Percentiles rank a stretch among this genome's conserved stretches.
These are phyloP conservation scores for Epinotia bilunana DNA, from an alignment of 2,888 invertebrate species.

Conservation along the genomic window DNA sequence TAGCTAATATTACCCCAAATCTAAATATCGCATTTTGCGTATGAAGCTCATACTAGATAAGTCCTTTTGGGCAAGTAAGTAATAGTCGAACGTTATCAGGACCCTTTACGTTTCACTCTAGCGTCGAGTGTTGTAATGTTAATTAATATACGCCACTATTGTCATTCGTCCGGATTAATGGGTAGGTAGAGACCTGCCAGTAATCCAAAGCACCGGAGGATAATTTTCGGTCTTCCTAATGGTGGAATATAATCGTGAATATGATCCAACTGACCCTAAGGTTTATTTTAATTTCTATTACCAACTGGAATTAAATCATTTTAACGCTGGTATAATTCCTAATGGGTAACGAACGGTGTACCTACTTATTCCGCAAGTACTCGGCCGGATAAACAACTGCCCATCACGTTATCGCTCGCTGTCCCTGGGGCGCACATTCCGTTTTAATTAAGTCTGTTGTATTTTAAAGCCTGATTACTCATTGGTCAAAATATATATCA, in stretches of 20 bases:
- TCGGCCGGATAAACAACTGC: conserved; percentile 30
- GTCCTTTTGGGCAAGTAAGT: neutral
- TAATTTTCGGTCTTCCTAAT: neutral
- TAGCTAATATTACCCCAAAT: conserved; percentile 2
- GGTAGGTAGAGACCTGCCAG: neutral
- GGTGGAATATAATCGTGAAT: conserved; percentile 15
- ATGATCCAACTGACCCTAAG: neutral
- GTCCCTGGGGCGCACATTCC: conserved; percentile 40
- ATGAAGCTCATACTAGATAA: conserved; percentile 1
- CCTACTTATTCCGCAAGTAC: conserved; percentile 29
- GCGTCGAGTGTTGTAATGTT: conserved; percentile 37
- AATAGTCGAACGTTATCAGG: conserved; percentile 35
- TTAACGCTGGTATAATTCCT: conserved; percentile 19
- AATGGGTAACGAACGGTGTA: conserved; percentile 22
- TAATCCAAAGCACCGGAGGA: conserved; percentile 11
- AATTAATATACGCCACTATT: conserved; percentile 38
- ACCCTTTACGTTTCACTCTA: conserved; percentile 36
- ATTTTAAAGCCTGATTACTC: conserved; percentile 35
- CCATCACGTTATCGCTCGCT: conserved; percentile 28
- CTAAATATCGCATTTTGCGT: neutral
- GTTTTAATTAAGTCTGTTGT: conserved; percentile 45
- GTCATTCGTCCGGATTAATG: conserved; percentile 15
- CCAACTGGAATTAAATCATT: conserved; percentile 11
- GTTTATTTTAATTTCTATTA: conserved; percentile 6
- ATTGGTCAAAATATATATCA: conserved; percentile 3